Conservation (phyloP, 2,797 vertebrate species). For the Pelodytes ibericus region DNA sequence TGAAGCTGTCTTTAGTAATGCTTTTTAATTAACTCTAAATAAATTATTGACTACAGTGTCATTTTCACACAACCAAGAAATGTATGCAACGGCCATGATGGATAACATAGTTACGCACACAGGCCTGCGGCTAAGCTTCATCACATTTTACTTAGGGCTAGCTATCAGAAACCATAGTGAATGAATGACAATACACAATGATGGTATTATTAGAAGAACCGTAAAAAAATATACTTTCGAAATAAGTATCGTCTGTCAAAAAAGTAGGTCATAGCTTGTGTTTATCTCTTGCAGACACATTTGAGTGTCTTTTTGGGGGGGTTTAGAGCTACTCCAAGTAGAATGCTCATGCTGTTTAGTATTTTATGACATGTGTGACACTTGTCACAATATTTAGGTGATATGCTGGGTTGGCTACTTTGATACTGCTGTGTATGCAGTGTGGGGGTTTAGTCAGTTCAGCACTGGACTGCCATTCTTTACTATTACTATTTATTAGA, state of each 20-base stretch:
- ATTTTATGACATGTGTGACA: constrained; percentile 6
- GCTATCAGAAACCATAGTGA: constrained; percentile 5
- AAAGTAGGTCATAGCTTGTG: constrained; percentile 21
- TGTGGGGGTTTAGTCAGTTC: too few relatives aligned
- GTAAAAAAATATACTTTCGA: constrained; percentile 19
- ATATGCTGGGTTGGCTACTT: not conserved
- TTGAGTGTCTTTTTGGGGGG: constrained; percentile 18
- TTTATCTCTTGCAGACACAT: constrained; percentile 33
- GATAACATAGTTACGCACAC: constrained; percentile 18
- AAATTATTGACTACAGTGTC: constrained; percentile 40
- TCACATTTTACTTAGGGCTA: constrained; percentile 11
- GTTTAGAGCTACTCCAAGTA: not conserved
- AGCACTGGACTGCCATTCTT: too few relatives aligned
- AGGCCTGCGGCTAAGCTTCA: not conserved
- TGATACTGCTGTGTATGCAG: too few relatives aligned
- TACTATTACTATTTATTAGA: too few relatives aligned
- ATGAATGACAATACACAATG: constrained; percentile 24
- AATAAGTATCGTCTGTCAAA: constrained; percentile 3
- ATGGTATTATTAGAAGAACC: constrained; percentile 1
- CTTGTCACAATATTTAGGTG: constrained; percentile 23
- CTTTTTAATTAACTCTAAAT: constrained; percentile 53
- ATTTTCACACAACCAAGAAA: constrained; percentile 26
- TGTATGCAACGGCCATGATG: constrained; percentile 16
- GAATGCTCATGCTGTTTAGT: constrained; percentile 5
- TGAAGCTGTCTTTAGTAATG: constrained; percentile 40